Evolutionary conservation across 1,140 invertebrate genomes (phyloP), one percentile per base, ranked within the genome.

Genomic region (Sitobion miscanthi): DNA sequence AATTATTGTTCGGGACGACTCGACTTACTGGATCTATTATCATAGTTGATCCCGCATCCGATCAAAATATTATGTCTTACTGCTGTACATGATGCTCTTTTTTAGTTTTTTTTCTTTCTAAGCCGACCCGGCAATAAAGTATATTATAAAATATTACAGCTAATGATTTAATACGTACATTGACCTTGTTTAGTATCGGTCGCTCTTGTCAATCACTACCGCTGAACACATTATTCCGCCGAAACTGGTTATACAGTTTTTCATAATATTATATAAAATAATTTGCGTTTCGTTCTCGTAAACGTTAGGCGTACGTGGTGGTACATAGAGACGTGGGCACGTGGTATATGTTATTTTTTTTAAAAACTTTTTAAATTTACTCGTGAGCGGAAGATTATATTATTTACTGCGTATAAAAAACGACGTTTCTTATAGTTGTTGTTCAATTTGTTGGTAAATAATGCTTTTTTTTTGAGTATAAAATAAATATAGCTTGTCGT

Each of bases 121-220:
- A 42, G 45, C 38, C 42, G 83, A 25, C 23, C 42, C 5, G n/a
- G 62, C 62, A 17, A 77, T 77, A n/a, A n/a, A 77, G 14, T 77
- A 54, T 62, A 62, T 77, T n/a, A n/a, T 77, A 77, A 35, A n/a
- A 77, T 77, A 69, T n/a, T 77, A n/a, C 14, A 17, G n/a, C n/a
- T 77, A 77, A n/a, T 77, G 62, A 35, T 77, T 77, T 77, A 77
- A 77, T 77, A 77, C 62, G 62, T 83, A 30, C 38, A 85, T 45
- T 49, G 86, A 88, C 86, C 86, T 88, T 88, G 47, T n/a, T 52
- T 20, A 8, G 30, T n/a, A 88, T 52, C 86, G 30, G 52, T 88
- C 14, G 45, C 30, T 35, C 20, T 86, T 42, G 38, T 38, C 83
- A 77, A 77, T 77, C 62, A 77, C n/a, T 38, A 83, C 20, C n/a